A percentile compares a stretch with the other conserved stretches of the same genome.
Evolutionary conservation across 2,113 vertebrate genomes (phyloP).

Genomic region (Prinia subflava): DNA sequence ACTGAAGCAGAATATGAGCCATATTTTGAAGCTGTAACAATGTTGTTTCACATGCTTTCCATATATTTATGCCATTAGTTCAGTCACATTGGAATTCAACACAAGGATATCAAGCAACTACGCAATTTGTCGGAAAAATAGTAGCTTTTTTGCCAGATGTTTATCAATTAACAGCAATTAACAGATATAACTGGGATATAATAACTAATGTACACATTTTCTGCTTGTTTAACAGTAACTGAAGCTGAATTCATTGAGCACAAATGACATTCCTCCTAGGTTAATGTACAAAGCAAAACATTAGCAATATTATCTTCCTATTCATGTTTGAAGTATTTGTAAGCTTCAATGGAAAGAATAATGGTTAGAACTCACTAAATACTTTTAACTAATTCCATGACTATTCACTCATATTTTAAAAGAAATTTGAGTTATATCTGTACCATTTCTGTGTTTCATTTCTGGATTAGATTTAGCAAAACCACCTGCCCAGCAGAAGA

Average conservation of each 20-base stretch:
- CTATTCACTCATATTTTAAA: slow-evolving; percentile 3
- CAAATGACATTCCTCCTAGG: background rate
- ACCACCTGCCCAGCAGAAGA: background rate
- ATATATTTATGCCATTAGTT: background rate
- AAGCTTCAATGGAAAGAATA: background rate
- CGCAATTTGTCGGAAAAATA: background rate
- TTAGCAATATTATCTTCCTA: background rate
- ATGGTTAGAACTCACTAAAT: background rate
- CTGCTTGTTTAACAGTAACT: slow-evolving; percentile 1
- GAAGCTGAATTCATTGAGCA: background rate
- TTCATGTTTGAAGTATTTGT: background rate
- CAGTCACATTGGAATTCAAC: background rate
- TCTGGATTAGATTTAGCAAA: slow-evolving; percentile 14
- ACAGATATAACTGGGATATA: background rate
- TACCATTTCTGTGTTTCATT: background rate
- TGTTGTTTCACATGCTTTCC: background rate
- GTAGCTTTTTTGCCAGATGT: background rate
- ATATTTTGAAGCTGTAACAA: background rate
- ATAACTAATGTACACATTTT: background rate
- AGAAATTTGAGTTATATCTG: background rate
- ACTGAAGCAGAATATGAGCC: background rate
- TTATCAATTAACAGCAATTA: slow-evolving; percentile 27
- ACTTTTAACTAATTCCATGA: background rate
- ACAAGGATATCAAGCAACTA: background rate
- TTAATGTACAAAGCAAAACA: background rate